Conservation (phyloP, 2,797 vertebrate species). For the Sus cebifrons region DNA sequence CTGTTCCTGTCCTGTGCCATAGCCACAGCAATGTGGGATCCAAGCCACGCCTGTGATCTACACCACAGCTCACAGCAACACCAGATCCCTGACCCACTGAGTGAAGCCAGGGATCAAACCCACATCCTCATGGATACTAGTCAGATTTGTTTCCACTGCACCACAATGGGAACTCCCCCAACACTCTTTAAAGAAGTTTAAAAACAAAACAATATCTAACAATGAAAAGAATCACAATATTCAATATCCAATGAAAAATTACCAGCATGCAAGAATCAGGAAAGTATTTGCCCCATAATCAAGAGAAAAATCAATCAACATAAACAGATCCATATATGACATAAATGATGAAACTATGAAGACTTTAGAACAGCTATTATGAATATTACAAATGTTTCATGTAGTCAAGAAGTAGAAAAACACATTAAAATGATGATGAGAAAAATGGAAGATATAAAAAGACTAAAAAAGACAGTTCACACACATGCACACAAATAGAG, state of each 20-base stretch:
- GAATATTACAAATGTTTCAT: not conserved
- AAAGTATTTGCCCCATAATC: not conserved
- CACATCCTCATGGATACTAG: no score
- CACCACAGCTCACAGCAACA: no score
- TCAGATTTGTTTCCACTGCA: no score
- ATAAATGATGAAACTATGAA: not conserved
- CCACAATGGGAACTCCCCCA: not conserved
- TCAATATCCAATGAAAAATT: not conserved
- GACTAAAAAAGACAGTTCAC: not conserved
- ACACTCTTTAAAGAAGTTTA: not conserved
- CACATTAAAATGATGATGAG: conserved; percentile 19
- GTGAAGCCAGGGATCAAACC: no score
- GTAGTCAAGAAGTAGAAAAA: conserved; percentile 13
- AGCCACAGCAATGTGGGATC: no score
- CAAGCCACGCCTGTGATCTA: no score
- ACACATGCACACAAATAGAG: not conserved
- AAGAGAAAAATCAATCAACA: conserved; percentile 41
- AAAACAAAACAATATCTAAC: not conserved
- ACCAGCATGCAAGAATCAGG: not conserved
- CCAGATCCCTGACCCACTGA: no score
- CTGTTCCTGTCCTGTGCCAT: no score
- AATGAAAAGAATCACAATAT: not conserved
- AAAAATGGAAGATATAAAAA: not conserved
- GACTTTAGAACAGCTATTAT: not conserved
- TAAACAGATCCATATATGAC: not conserved